A percentile compares a stretch with the other conserved stretches of the same genome.
These are phyloP conservation scores for Heterotilapia buettikoferi DNA, from an alignment of 2,113 vertebrate species.

Conservation along the genomic window DNA sequence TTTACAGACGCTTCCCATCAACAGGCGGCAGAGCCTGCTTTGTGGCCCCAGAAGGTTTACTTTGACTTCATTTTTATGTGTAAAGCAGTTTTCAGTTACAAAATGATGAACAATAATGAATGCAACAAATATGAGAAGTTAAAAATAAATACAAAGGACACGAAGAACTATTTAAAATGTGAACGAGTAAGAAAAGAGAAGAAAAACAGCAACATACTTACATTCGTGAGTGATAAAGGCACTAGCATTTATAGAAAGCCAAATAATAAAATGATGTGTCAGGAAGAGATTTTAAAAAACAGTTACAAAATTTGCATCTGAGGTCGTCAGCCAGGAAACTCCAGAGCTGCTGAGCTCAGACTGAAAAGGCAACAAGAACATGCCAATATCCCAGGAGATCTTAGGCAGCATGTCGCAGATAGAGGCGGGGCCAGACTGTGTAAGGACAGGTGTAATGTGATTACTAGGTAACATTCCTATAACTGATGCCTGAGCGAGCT, in stretches of 20 bases:
- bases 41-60: neutral
- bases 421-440: neutral
- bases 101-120: neutral
- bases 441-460: neutral
- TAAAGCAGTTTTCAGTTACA: neutral
- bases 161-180: neutral
- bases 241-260: neutral
- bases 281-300: neutral
- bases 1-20: constrained; percentile 25
- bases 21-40: neutral
- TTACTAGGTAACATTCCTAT: neutral
- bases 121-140: neutral
- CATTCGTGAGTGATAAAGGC: neutral
- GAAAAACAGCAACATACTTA: neutral
- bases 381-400: neutral
- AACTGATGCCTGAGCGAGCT: neutral
- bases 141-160: neutral
- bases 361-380: neutral
- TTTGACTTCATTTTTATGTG: neutral
- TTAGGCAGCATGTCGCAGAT: neutral
- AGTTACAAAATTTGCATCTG: neutral
- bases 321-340: neutral
- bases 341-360: neutral
- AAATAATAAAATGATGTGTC: neutral
- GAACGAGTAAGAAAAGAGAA: neutral